Evolutionary conservation across 2,888 invertebrate genomes (phyloP).

Genomic region (Clitarchus hookeri): DNA sequence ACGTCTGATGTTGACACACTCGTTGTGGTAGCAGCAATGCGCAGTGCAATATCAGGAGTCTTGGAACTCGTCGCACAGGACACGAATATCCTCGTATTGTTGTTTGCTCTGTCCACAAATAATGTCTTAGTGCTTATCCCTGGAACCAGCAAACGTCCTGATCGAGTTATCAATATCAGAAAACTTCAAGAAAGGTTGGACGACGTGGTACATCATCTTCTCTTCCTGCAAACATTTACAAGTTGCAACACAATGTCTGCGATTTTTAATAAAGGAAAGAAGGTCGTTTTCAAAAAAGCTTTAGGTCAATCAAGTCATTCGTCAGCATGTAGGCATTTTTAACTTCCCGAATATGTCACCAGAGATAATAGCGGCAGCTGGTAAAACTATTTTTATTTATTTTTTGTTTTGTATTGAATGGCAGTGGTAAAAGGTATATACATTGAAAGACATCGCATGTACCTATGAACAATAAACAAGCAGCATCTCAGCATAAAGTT

Average conservation of each 20-base stretch:
- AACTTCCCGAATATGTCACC: neutral
- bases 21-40: conserved; percentile 23
- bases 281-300: conserved; percentile 27
- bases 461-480: neutral
- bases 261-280: conserved; percentile 18
- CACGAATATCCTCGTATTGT: neutral
- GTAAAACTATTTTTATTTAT: neutral
- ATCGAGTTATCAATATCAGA: conserved; percentile 25
- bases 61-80: conserved; percentile 28
- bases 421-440: neutral
- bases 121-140: conserved; percentile 25
- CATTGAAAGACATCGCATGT: neutral
- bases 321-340: neutral
- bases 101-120: conserved; percentile 23
- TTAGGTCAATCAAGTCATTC: neutral
- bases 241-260: conserved; percentile 29
- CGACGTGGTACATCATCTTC: conserved; percentile 15
- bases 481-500: neutral
- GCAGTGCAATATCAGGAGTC: neutral
- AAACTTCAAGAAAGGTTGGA: conserved; percentile 19
- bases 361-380: neutral
- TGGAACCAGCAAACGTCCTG: conserved; percentile 20
- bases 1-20: conserved; percentile 29
- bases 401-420: neutral
- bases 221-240: conserved; percentile 21